A percentile compares a stretch with the other conserved stretches of the same genome.
Conservation (phyloP, 2,888 invertebrate genomes). For the Acronicta aceris region DNA sequence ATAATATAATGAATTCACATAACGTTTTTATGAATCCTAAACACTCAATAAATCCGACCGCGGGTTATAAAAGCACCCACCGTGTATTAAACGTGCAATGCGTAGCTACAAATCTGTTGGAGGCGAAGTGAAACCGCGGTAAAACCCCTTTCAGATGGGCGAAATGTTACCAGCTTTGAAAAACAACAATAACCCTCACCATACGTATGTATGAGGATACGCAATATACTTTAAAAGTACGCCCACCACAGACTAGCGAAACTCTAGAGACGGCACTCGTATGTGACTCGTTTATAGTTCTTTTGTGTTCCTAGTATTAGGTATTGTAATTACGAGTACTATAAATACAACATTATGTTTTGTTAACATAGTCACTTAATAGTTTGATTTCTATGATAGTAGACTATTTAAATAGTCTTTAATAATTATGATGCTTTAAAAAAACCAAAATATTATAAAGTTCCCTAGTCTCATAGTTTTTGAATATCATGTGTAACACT, state of each 20-base stretch:
- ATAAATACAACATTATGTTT: too few species aligned
- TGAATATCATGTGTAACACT: background rate
- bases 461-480: background rate
- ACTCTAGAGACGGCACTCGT: constrained; percentile 51
- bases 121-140: constrained; percentile 69
- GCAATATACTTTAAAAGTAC: constrained; percentile 85
- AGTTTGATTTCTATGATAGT: too few species aligned
- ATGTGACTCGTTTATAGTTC: constrained; percentile 1
- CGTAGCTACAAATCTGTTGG: constrained; percentile 76
- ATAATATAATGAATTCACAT: constrained; percentile 70
- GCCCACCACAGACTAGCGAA: constrained; percentile 64
- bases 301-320: background rate
- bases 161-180: constrained; percentile 81
- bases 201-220: constrained; percentile 82
- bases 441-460: too few species aligned
- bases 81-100: constrained; percentile 70
- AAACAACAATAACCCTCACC: constrained; percentile 86
- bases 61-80: constrained; percentile 73
- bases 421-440: too few species aligned
- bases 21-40: constrained; percentile 86
- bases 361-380: too few species aligned
- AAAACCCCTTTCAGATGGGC: constrained; percentile 75
- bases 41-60: constrained; percentile 81
- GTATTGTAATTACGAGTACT: background rate
- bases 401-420: too few species aligned